Conservation (phyloP, 1,140 invertebrate genomes). For the Leptinotarsa texana region DNA sequence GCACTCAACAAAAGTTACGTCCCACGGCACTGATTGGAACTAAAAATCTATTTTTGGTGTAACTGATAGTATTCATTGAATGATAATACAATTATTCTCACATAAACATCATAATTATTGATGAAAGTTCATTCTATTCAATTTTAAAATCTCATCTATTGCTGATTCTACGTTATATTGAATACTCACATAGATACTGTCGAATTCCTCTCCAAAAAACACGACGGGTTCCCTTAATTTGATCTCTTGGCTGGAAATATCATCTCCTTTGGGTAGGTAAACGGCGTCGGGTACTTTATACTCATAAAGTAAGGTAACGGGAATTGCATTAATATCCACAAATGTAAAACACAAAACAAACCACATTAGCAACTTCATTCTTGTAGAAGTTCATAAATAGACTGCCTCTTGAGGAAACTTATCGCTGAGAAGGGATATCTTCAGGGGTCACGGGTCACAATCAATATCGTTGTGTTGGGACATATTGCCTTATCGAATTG, state of each 20-base stretch:
- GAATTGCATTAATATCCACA: constrained; percentile 32
- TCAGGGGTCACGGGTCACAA: constrained; percentile 23
- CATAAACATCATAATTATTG: no score
- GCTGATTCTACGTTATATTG: background rate
- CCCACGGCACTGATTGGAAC: no score
- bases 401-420: background rate
- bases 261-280: constrained; percentile 55
- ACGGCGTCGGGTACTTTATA: constrained; percentile 37
- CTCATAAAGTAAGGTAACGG: constrained; percentile 41
- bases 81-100: no score
- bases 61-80: no score
- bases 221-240: constrained; percentile 55
- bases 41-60: no score
- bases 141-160: background rate
- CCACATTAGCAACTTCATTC: constrained; percentile 40
- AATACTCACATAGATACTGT: constrained; percentile 52
- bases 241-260: constrained; percentile 58
- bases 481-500: constrained; percentile 6
- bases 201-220: constrained; percentile 49
- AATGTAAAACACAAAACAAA: constrained; percentile 36
- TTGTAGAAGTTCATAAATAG: constrained; percentile 8
- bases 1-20: no score
- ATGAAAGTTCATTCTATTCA: no score
- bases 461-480: constrained; percentile 3
- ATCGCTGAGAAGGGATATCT: constrained; percentile 11